Conservation (phyloP, 2,113 vertebrate species). For the Hepsetus odoe region DNA sequence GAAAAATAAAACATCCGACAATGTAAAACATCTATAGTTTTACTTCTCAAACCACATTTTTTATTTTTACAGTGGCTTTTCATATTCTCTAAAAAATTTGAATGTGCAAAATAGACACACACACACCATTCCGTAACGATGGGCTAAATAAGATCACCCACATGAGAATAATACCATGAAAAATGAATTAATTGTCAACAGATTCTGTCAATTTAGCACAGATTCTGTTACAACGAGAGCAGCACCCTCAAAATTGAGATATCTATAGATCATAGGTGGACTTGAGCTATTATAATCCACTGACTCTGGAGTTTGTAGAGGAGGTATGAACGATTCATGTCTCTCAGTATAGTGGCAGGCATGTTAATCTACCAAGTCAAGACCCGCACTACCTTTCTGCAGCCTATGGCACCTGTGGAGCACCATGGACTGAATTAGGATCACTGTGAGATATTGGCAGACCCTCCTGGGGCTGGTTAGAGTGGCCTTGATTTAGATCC, state of each 20-base stretch:
- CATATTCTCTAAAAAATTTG: background rate
- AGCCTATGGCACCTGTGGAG: conserved; percentile 19
- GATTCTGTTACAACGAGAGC: conserved; percentile 19
- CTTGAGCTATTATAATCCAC: background rate
- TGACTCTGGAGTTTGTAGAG: conserved; percentile 51
- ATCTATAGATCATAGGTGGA: background rate
- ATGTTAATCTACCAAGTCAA: conserved; percentile 32
- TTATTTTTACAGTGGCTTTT: conserved; percentile 12
- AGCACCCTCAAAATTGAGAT: conserved; percentile 17
- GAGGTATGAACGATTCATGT: conserved; percentile 56
- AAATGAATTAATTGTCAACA: background rate
- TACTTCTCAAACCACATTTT: background rate
- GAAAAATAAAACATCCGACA: background rate
- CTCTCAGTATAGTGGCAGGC: conserved; percentile 48
- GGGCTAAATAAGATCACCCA: conserved; percentile 22
- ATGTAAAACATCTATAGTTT: background rate
- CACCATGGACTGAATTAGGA: conserved; percentile 55
- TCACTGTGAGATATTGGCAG: conserved; percentile 62
- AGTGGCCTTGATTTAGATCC: conserved; percentile 56
- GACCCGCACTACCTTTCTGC: conserved; percentile 15
- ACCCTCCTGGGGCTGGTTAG: conserved; percentile 64
- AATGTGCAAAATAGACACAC: conserved; percentile 38
- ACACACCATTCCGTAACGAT: background rate
- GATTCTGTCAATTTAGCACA: conserved; percentile 3
- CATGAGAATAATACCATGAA: conserved; percentile 1